phyloP scores from a whole-genome alignment of 2,113 vertebrate genomes.

The Gallinago jamesoni region DNA sequence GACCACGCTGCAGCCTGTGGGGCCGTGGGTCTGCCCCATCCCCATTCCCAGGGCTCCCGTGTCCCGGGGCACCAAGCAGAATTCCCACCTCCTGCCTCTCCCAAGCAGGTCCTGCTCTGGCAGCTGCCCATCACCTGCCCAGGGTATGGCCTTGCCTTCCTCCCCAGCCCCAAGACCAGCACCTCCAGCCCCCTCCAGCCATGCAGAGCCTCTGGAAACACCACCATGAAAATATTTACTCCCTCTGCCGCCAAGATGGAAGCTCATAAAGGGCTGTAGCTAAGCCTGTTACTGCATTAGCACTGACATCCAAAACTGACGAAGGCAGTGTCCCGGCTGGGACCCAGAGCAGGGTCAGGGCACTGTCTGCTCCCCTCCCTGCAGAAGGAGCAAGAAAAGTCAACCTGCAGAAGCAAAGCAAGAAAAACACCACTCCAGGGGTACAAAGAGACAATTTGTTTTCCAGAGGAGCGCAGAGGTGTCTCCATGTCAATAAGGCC shows the following conservation, averaged over 20 bases:
- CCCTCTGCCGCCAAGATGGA: background rate
- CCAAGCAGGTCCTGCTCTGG: background rate
- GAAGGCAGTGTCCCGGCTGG: background rate
- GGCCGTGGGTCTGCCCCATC: background rate
- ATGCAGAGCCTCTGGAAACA: background rate
- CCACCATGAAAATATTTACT: background rate
- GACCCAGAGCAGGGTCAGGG: background rate
- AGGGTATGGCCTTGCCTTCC: background rate
- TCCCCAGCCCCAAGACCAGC: background rate
- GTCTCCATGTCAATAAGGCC: background rate
- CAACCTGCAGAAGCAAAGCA: background rate
- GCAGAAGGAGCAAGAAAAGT: background rate
- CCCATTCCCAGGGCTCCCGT: rapidly evolving
- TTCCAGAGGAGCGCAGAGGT: background rate
- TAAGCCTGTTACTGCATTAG: background rate
- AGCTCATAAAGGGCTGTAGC: background rate
- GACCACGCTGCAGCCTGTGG: rapidly evolving
- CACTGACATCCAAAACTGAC: rapidly evolving
- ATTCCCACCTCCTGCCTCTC: background rate
- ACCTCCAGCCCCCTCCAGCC: background rate
- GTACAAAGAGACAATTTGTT: background rate
- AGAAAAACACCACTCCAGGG: background rate
- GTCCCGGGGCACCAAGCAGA: background rate
- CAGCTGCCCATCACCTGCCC: background rate
- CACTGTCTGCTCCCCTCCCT: rapidly evolving